phyloP scores from a whole-genome alignment of 2,113 vertebrate species.

The Narcine bancroftii region DNA sequence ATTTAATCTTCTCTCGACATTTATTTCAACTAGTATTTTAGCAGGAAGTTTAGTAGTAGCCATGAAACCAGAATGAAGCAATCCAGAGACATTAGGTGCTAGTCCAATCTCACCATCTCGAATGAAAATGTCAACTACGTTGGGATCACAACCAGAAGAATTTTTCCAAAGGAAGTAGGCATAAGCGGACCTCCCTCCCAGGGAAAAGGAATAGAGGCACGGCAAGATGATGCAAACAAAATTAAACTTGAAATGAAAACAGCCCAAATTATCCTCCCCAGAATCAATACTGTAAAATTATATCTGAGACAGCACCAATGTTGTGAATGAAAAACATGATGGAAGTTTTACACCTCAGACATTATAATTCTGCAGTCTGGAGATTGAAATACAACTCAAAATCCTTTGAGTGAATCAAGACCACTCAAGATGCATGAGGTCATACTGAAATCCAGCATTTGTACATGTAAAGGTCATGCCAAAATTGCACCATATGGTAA shows the following conservation, averaged over 20 bases:
- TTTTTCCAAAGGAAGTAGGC: neutral
- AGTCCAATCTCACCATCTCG: neutral
- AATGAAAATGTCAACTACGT: neutral
- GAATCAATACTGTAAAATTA: neutral
- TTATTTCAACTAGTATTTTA: neutral
- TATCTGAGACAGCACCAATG: neutral
- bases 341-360: neutral
- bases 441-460: neutral
- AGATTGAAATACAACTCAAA: neutral
- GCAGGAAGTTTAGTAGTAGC: neutral
- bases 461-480: neutral
- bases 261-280: neutral
- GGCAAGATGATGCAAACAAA: neutral
- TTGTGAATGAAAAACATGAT: neutral
- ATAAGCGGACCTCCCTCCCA: neutral
- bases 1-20: neutral
- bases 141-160: neutral
- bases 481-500: slow-evolving; percentile 19
- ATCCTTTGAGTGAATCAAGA: neutral
- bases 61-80: neutral
- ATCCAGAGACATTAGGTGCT: neutral
- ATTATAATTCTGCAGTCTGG: neutral
- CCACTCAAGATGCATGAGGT: neutral
- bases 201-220: neutral
- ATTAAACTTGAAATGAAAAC: neutral